Evolutionary conservation across 2,113 vertebrate species (phyloP), one percentile per base, ranked within the genome.

Genomic region (Balaeniceps rex): DNA sequence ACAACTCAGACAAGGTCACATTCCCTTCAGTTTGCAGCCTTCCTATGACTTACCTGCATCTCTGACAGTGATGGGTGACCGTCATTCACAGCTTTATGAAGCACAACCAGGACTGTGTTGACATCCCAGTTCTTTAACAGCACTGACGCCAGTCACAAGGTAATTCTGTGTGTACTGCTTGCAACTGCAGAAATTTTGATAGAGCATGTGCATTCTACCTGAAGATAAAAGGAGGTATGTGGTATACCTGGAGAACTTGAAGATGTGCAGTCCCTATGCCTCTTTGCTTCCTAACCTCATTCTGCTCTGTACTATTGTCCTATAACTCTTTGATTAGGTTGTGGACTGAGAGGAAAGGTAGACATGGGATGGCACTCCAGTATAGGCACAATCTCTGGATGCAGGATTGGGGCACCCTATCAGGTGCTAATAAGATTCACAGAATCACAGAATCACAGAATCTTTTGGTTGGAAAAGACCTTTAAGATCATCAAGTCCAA

Each of bases 11-110:
- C 18, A 38, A 65, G 16, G 14, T 44, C 26, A 22, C 4, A 10
- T 12, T 68, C n/a, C 31, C 29, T 71, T 65, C 31, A 18, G 21
- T 76, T 55, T 71, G 12, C n/a, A 72, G 36, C 12, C 36, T 64
- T 71, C 22, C 26, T 52, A 1, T 10, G 26, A 22, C 21, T 23
- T 10, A 42, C 14, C 12, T 60, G 14, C 11, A 7, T 5, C 66
- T 77, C 57, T 87, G 76, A 44, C 38, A 13, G 31, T 28, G 78
- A 14, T 0, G 2, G 11, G 4, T 55, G 26, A 18, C 25, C 51
- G 15, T 33, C 6, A 7, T 51, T 24, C 22, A 26, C 31, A 54
- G 2, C 15, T 64, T 64, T 64, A 25, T 0, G 0, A 44, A 44
- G 10, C 26, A 36, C 22, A 68, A 8, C 25, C 25, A 63, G 31